These are phyloP conservation scores for Pseudomyrmex cubaensis DNA, from an alignment of 1,140 invertebrate species.

Conservation along the genomic window DNA sequence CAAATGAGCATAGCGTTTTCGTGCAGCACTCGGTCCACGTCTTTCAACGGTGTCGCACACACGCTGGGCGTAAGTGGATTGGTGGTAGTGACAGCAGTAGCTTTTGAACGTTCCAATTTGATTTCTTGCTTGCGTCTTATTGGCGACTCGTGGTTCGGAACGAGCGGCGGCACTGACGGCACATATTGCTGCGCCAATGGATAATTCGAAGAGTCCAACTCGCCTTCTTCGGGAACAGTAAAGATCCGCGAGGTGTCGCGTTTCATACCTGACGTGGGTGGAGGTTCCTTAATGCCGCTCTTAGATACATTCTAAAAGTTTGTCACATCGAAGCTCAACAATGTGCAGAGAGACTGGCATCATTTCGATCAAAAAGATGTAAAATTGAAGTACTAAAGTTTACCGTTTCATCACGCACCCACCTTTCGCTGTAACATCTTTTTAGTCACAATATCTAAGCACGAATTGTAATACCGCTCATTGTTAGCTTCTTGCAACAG, in stretches of 20 bases:
- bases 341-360: neutral
- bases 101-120: constrained; percentile 81
- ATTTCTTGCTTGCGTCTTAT: constrained; percentile 77
- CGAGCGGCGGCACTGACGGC: constrained; percentile 72
- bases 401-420: neutral
- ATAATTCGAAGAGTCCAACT: constrained; percentile 78
- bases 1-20: constrained; percentile 90
- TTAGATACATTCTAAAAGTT: constrained; percentile 74
- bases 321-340: neutral
- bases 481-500: constrained; percentile 77
- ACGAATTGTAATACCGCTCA: constrained; percentile 77
- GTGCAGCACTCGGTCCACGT: constrained; percentile 89
- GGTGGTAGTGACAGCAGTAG: constrained; percentile 63
- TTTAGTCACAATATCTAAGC: constrained; percentile 69
- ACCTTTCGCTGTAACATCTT: constrained; percentile 77
- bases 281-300: constrained; percentile 79
- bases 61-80: constrained; percentile 87
- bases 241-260: constrained; percentile 91
- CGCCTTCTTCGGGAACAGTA: constrained; percentile 91
- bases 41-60: constrained; percentile 90
- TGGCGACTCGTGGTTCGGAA: constrained; percentile 77
- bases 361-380: neutral
- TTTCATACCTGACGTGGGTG: constrained; percentile 87
- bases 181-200: constrained; percentile 76
- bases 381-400: neutral